Evolutionary conservation across 2,113 vertebrate species (phyloP).

Genomic region (Anarhynchus alexandrinus): DNA sequence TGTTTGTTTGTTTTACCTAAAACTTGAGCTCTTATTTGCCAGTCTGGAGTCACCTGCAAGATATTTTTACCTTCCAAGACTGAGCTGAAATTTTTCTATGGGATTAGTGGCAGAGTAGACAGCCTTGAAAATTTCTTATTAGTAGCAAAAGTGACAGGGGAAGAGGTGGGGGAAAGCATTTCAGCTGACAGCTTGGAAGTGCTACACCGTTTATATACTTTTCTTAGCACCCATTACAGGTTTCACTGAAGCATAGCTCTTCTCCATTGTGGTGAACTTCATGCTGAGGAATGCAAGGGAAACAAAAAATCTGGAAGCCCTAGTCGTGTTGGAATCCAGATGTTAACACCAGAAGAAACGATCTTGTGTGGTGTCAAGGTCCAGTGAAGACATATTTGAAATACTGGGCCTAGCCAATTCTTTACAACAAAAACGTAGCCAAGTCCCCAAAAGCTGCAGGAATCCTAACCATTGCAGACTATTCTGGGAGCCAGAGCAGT

Average conservation of each 20-base stretch:
- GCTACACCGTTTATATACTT: neutral
- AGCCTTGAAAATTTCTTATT: neutral
- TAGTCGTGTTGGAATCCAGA: neutral
- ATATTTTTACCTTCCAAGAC: neutral
- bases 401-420: neutral
- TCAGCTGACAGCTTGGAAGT: neutral
- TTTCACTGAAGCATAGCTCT: neutral
- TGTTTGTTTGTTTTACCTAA: neutral
- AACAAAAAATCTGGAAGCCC: constrained; percentile 7
- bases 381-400: neutral
- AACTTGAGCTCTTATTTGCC: neutral
- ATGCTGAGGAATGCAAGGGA: neutral
- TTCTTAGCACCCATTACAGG: neutral
- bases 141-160: neutral
- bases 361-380: neutral
- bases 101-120: neutral
- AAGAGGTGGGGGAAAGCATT: neutral
- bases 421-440: neutral
- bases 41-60: neutral
- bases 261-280: neutral
- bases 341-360: neutral
- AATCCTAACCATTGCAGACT: neutral
- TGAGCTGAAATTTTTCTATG: neutral
- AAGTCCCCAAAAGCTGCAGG: neutral
- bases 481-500: neutral